Evolutionary conservation across 2,797 vertebrate species (phyloP), one percentile per base, ranked within the genome.

Genomic region (Hephaestus fuliginosus): DNA sequence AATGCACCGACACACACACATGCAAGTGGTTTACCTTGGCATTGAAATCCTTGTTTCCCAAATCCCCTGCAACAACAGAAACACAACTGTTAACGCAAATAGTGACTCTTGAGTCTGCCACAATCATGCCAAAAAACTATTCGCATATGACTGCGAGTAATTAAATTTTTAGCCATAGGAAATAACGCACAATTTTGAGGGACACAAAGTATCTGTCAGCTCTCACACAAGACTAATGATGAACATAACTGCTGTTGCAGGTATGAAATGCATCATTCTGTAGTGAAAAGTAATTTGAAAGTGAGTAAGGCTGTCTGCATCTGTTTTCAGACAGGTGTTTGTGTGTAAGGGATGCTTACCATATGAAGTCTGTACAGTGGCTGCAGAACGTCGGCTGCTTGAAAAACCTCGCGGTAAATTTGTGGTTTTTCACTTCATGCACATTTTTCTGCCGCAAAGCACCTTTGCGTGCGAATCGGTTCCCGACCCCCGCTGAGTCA

Each of bases 31-130:
- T 94, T 99, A 99, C 98, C 98, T 98, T 99, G 98, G 95, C 98
- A 99, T 94, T 99, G 98, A 94, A 99, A 99, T 95, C 98, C 98
- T 96, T 99, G 98, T 90, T 99, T 99, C 76, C 98, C 98, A 95
- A 99, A 99, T 81, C 98, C 98, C 98, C 98, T 99, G 96, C 70
- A 95, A 84, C 75, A 51, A 82, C 25, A 25, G 25, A 66, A 89
- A 70, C 74, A 86, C 57, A 58, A 76, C 48, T 76, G 30, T 64
- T 51, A 41, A 20, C 3, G 60, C 2, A 14, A 44, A 61, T 13
- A 5, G 22, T 10, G 10, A 25, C 25, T 25, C 1, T 49, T 30
- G 7, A 58, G 22, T 61, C 3, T 30, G 2, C 22, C n/a, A 33
- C 11, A 25, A 25, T n/a, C n/a, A n/a, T n/a, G n/a, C n/a, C n/a